These are phyloP conservation scores for Netelia inedita DNA, from an alignment of 2,888 invertebrate genomes.

Conservation along the genomic window DNA sequence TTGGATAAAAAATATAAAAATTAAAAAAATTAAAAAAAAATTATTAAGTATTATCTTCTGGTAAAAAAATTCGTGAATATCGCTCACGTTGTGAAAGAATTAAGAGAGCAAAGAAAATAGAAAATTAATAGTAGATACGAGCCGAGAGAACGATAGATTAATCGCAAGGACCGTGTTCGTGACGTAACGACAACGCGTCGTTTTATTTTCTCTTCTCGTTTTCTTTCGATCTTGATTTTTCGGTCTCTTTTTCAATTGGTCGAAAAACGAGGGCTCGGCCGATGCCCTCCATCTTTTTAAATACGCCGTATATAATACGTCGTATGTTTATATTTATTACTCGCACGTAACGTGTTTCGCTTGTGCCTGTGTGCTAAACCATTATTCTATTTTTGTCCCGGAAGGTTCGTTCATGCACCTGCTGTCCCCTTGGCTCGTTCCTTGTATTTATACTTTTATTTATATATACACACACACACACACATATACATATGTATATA, in stretches of 20 bases:
- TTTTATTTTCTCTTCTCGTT: slow-evolving; percentile 52
- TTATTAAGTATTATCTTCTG: no score
- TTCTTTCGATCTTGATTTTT: slow-evolving; percentile 18
- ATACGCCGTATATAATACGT: not conserved
- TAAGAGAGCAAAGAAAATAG: no score
- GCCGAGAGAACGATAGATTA: no score
- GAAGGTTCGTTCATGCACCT: slow-evolving; percentile 43
- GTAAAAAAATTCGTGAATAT: no score
- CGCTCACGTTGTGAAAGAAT: no score
- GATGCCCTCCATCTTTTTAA: slow-evolving; percentile 47
- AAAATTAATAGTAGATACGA: no score
- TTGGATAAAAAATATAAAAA: no score
- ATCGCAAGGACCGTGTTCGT: not conserved
- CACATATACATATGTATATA: not conserved
- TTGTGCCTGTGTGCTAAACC: not conserved
- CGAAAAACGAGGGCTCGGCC: slow-evolving; percentile 55
- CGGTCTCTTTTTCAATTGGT: slow-evolving; percentile 40
- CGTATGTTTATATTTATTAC: no score
- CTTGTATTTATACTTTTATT: not conserved
- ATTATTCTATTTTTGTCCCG: slow-evolving; percentile 50
- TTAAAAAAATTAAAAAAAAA: no score
- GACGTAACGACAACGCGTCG: slow-evolving; percentile 32
- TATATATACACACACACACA: slow-evolving; percentile 11
- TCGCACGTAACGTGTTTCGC: no score
- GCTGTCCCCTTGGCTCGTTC: slow-evolving; percentile 9